Evolutionary conservation across 1,140 invertebrate species (phyloP).

Genomic region (Metaphire vulgaris): DNA sequence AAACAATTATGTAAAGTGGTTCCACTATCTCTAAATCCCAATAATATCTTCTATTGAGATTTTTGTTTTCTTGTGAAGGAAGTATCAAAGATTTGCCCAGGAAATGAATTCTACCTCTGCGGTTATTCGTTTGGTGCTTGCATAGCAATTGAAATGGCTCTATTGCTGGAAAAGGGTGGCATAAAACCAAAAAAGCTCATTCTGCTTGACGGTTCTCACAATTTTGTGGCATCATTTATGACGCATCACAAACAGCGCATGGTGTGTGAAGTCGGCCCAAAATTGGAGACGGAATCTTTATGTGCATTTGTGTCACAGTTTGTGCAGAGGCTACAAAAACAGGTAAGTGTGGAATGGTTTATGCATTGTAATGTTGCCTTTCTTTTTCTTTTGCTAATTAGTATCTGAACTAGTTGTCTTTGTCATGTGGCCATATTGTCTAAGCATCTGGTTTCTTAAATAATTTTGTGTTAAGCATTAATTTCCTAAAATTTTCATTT

Average conservation of each 20-base stretch:
- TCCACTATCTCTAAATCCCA: too few relatives aligned
- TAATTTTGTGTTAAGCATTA: conserved; percentile 21
- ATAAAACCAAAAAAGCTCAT: conserved; percentile 52
- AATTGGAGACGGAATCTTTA: conserved; percentile 46
- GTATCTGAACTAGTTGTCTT: not conserved
- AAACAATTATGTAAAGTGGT: too few relatives aligned
- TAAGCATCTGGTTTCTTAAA: not conserved
- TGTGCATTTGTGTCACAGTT: conserved; percentile 75
- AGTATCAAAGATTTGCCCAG: not conserved
- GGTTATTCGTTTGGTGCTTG: conserved; percentile 92
- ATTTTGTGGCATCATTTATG: conserved; percentile 75
- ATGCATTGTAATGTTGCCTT: conserved; percentile 29
- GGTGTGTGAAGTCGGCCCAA: conserved; percentile 37
- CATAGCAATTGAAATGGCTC: conserved; percentile 86
- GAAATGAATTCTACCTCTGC: conserved; percentile 42
- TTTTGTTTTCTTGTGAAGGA: not conserved
- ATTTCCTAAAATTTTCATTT: conserved; percentile 25
- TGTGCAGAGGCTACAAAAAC: conserved; percentile 60
- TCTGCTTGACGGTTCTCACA: conserved; percentile 82
- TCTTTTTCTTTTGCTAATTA: conserved; percentile 21
- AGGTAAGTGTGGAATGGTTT: conserved; percentile 54
- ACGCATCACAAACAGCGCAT: conserved; percentile 44
- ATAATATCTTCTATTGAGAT: too few relatives aligned
- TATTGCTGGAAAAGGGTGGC: conserved; percentile 66
- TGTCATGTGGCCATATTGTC: not conserved